A percentile compares a stretch with the other conserved stretches of the same genome.
These are phyloP conservation scores for Tetraodon nigroviridis DNA, from an alignment of 2,113 vertebrate genomes.

Conservation along the genomic window DNA sequence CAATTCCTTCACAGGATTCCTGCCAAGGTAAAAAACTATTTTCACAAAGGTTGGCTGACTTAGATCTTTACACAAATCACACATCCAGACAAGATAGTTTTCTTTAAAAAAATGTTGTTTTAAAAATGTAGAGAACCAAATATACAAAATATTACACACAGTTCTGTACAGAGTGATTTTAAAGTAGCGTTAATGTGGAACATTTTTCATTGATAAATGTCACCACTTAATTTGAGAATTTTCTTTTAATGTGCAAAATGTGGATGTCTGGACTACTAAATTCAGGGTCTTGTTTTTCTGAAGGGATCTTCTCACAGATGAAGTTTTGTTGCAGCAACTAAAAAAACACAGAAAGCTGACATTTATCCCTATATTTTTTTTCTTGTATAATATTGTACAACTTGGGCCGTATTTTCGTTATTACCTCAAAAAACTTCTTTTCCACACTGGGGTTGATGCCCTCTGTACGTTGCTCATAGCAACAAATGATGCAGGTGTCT, in stretches of 20 bases:
- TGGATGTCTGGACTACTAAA: slow-evolving; percentile 92
- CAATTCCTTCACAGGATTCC: too few species aligned
- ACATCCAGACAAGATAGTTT: too few species aligned
- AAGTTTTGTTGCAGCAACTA: slow-evolving; percentile 88
- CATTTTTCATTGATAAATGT: neutral
- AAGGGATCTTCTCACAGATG: slow-evolving; percentile 81
- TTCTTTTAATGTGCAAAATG: slow-evolving; percentile 77
- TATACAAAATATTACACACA: slow-evolving; percentile 12
- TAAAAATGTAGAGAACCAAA: neutral
- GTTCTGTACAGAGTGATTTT: neutral
- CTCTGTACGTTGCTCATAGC: slow-evolving; percentile 91
- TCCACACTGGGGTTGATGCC: slow-evolving; percentile 93
- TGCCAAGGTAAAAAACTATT: neutral
- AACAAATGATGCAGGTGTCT: slow-evolving; percentile 88
- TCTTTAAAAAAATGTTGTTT: too few species aligned
- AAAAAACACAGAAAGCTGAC: slow-evolving; percentile 1
- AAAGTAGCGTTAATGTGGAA: neutral
- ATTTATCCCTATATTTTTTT: neutral
- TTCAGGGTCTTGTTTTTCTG: slow-evolving; percentile 86
- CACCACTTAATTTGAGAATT: slow-evolving; percentile 28
- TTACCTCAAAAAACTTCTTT: slow-evolving; percentile 88
- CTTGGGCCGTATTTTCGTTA: too few species aligned
- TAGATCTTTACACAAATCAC: neutral
- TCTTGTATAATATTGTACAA: too few species aligned
- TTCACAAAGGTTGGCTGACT: neutral